phyloP scores from a whole-genome alignment of 2,888 invertebrate species.

The Cyaniris semiargus region DNA sequence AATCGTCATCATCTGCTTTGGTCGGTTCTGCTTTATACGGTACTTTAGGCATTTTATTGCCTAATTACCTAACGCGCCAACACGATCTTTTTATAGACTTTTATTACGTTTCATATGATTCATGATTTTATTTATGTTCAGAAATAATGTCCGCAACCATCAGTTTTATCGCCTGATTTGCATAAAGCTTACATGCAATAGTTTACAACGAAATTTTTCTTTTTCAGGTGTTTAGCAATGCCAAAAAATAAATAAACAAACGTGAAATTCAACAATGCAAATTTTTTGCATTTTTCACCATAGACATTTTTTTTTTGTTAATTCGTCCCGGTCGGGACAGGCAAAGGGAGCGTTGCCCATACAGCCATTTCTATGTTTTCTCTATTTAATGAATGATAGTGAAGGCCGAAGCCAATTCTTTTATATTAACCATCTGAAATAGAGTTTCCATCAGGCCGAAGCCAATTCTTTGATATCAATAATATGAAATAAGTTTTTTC shows the following conservation, averaged over 20 bases:
- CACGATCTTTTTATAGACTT: slow-evolving; percentile 19
- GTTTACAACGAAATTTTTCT: background rate
- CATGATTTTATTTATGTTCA: background rate
- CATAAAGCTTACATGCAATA: background rate
- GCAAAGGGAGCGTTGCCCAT: too few relatives aligned
- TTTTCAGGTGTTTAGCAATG: background rate
- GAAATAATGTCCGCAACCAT: background rate
- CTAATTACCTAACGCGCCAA: slow-evolving; percentile 32
- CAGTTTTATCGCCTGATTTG: background rate
- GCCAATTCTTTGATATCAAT: too few relatives aligned
- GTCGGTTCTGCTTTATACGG: slow-evolving; percentile 70
- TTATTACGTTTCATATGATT: slow-evolving; percentile 12
- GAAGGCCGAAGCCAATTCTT: too few relatives aligned
- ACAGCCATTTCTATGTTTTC: too few relatives aligned
- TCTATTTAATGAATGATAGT: too few relatives aligned
- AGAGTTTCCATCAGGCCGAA: too few relatives aligned
- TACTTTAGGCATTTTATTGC: slow-evolving; percentile 69
- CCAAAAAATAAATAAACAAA: background rate
- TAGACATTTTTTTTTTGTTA: background rate
- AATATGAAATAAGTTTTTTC: too few relatives aligned
- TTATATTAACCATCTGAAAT: too few relatives aligned
- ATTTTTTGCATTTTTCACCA: background rate
- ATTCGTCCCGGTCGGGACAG: too few relatives aligned
- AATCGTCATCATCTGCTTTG: slow-evolving; percentile 67
- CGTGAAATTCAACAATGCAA: slow-evolving; percentile 9